These are phyloP conservation scores for Petromus typicus DNA, from an alignment of 2,113 vertebrate genomes.

Conservation along the genomic window DNA sequence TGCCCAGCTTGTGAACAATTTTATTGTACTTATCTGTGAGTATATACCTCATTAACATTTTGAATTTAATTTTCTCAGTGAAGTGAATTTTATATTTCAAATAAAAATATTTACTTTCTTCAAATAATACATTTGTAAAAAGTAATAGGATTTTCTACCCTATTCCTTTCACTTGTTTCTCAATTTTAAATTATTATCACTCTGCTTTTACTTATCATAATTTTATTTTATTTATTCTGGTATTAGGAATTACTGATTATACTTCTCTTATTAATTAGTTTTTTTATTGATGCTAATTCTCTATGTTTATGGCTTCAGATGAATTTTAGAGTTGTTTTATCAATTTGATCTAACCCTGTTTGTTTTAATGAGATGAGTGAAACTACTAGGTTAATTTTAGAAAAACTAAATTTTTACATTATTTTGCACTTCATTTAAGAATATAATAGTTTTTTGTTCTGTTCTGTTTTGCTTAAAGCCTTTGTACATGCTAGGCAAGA, in stretches of 20 bases:
- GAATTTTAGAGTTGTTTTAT: conserved; percentile 42
- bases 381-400: background rate
- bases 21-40: background rate
- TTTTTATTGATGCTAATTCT: conserved; percentile 11
- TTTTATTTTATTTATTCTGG: background rate
- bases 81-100: background rate
- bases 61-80: background rate
- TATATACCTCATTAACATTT: background rate
- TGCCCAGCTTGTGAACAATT: background rate
- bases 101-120: background rate
- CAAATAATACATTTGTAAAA: background rate
- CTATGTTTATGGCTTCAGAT: background rate
- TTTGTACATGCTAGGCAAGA: background rate
- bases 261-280: background rate
- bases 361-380: conserved; percentile 38
- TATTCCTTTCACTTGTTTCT: background rate
- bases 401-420: background rate
- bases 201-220: background rate
- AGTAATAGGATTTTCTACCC: background rate
- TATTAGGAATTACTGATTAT: background rate
- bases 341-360: background rate
- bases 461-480: background rate
- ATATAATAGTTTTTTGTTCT: background rate
- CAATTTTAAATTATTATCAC: background rate
- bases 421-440: background rate